phyloP scores from a whole-genome alignment of 2,797 vertebrate genomes.

The Lophotriccus pileatus region DNA sequence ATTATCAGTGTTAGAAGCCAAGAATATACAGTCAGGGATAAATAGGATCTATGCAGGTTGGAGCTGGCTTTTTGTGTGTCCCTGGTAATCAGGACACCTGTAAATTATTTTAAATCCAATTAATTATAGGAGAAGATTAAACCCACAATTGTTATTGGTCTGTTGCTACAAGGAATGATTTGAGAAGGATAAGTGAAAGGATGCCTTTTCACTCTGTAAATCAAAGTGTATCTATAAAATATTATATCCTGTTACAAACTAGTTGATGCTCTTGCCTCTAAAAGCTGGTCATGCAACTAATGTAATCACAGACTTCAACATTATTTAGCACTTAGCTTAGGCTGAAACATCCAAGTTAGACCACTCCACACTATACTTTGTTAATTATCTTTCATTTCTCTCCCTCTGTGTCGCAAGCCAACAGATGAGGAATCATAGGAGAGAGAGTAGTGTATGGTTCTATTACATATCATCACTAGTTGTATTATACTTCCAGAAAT shows the following conservation, averaged over 20 bases:
- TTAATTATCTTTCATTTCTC: constrained; percentile 12
- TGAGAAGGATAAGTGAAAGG: not conserved
- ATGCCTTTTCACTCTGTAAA: not conserved
- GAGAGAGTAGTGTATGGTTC: not conserved
- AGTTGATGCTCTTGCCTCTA: not conserved
- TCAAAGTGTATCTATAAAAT: not conserved
- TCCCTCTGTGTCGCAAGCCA: not conserved
- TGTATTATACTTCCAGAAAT: not conserved
- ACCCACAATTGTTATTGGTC: not conserved
- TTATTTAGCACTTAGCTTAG: not conserved
- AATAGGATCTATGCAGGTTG: not conserved
- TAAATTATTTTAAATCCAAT: not conserved
- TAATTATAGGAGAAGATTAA: not conserved
- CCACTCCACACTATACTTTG: not conserved
- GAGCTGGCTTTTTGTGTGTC: not conserved
- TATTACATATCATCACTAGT: not conserved
- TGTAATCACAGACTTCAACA: not conserved
- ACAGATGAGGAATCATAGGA: not conserved
- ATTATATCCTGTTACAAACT: not conserved
- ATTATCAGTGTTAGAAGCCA: not conserved
- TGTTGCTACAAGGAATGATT: not conserved
- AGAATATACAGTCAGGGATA: not conserved
- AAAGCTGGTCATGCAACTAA: not conserved
- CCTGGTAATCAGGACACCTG: not conserved
- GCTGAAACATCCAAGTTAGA: not conserved